Evolutionary conservation across 2,113 vertebrate species (phyloP).

Genomic region (Lagenorhynchus albirostris): DNA sequence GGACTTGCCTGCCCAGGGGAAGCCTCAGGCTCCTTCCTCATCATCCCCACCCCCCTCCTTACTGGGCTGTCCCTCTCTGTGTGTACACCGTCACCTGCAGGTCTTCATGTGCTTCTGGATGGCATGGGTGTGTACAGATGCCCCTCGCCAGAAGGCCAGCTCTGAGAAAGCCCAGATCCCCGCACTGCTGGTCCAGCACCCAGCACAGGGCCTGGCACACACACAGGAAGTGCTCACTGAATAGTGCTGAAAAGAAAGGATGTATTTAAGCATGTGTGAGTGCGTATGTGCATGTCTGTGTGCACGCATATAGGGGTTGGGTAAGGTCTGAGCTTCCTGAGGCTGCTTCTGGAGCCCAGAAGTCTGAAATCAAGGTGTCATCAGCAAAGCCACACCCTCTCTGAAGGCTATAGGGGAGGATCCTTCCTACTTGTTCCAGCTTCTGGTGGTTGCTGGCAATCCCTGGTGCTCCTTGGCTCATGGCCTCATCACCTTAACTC

Average conservation of each 20-base stretch:
- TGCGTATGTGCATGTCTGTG: neutral
- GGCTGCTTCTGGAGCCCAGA: neutral
- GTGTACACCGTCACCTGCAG: neutral
- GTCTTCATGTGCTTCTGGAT: neutral
- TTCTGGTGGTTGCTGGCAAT: neutral
- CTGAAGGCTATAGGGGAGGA: accelerated
- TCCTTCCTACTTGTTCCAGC: neutral
- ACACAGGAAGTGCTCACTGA: neutral
- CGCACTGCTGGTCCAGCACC: neutral
- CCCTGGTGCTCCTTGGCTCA: neutral
- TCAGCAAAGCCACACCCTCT: neutral
- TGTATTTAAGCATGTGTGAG: no score
- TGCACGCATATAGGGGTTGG: accelerated
- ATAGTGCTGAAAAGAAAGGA: neutral
- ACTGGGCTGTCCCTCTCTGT: neutral
- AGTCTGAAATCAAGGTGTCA: neutral
- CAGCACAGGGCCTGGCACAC: neutral
- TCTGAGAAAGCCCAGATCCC: neutral
- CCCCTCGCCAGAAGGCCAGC: neutral
- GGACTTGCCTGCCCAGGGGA: neutral
- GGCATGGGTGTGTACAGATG: neutral
- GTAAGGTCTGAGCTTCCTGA: neutral
- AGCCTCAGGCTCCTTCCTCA: neutral
- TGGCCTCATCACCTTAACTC: neutral
- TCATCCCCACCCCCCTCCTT: no score